Evolutionary conservation across 2,113 vertebrate genomes (phyloP), one percentile per base, ranked within the genome.

Genomic region (Petaurus breviceps): DNA sequence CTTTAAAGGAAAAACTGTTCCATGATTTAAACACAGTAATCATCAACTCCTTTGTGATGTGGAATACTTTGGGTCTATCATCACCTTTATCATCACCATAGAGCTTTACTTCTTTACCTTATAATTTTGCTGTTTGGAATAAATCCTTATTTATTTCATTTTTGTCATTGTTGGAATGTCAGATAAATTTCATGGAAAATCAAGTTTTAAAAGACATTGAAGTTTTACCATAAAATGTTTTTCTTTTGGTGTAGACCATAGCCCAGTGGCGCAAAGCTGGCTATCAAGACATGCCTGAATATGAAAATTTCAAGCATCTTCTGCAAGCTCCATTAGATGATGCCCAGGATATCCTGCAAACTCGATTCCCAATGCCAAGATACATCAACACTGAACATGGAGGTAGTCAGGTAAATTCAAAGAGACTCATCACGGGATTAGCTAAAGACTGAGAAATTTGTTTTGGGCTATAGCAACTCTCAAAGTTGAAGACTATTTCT

Each of bases 301-400:
- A 99, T 37, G 99, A 99, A 98, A 99, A 99, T 98, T 99, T 99
- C 98, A 99, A 99, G 97, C 99, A 99, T 97, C 99, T 99, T 68
- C 98, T 99, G 52, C 99, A 99, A 96, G 99, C 99, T 54, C 99
- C 99, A 0, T 97, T 99, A 95, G 99, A 99, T 57, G 99, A 99
- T 0, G 99, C 99, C 51, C 99, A 99, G 98, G 99, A 99, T 98
- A 99, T 99, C 98, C 96, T 99, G 91, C 99, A 99, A 98, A 99
- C 99, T 0, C 99, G 99, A 90, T 99, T 99, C 98, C 99, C 99
- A 6, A 99, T 99, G 99, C 99, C 99, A 0, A 99, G 99, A 91
- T 99, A 99, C 95, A 55, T 99, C 43, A 99, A 99, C 98, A 99
- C 99, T 0, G 99, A 99, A 96, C 99, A 99, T 0, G 99, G 99